phyloP scores from a whole-genome alignment of 1,140 invertebrate genomes.

The Ostrea denselamellosa region DNA sequence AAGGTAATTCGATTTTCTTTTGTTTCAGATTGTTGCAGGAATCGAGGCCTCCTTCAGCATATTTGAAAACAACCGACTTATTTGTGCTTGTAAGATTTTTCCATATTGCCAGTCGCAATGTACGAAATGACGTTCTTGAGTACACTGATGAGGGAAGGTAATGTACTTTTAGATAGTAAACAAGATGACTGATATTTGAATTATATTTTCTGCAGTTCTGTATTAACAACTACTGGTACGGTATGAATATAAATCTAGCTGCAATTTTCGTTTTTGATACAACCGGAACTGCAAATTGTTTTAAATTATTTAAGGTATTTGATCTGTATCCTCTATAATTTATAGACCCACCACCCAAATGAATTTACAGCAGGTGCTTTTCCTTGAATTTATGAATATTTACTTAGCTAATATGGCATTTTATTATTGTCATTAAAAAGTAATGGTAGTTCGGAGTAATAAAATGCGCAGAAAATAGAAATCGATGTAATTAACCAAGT shows the following conservation, averaged over 20 bases:
- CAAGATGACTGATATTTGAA: too few relatives aligned
- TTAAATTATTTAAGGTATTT: too few relatives aligned
- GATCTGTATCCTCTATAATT: not conserved
- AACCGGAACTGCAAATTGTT: too few relatives aligned
- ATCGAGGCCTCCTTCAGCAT: too few relatives aligned
- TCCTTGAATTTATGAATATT: not conserved
- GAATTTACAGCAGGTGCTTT: not conserved
- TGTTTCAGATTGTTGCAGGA: too few relatives aligned
- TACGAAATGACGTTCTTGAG: constrained; percentile 28
- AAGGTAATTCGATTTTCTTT: too few relatives aligned
- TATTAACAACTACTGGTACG: too few relatives aligned
- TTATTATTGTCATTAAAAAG: constrained; percentile 1
- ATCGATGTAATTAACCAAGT: not conserved
- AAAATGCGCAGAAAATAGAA: not conserved
- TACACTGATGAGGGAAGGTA: not conserved
- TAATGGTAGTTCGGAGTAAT: not conserved
- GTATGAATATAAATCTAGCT: too few relatives aligned
- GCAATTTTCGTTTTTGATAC: too few relatives aligned
- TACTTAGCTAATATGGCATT: not conserved
- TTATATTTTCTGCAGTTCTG: too few relatives aligned
- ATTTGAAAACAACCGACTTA: too few relatives aligned
- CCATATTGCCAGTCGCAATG: not conserved
- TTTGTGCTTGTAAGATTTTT: not conserved
- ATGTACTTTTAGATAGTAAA: not conserved
- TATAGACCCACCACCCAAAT: not conserved